Evolutionary conservation across 2,113 vertebrate genomes (phyloP).

Genomic region (Dasyornis broadbenti): DNA sequence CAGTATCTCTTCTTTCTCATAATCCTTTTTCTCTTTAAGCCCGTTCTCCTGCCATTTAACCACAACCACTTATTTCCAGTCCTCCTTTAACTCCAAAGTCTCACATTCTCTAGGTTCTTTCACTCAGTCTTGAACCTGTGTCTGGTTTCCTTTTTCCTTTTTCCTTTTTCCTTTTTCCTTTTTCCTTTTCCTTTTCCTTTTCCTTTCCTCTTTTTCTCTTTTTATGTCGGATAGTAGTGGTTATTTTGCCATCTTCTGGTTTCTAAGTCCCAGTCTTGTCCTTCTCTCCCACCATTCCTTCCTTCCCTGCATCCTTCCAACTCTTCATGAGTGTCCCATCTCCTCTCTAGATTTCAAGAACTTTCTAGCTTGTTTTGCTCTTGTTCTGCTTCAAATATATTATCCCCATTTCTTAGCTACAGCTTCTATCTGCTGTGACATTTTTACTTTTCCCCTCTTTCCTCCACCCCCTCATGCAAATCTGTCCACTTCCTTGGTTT

Average conservation of each 20-base stretch:
- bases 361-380: background rate
- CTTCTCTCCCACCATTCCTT: background rate
- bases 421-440: background rate
- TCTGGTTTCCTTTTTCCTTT: background rate
- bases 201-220: too few relatives aligned
- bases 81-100: background rate
- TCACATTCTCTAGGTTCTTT: background rate
- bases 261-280: background rate
- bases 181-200: background rate
- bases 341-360: background rate
- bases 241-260: background rate
- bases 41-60: background rate
- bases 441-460: slow-evolving; percentile 8
- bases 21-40: background rate
- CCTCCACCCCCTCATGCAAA: background rate
- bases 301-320: background rate
- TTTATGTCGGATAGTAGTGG: background rate
- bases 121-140: background rate
- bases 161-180: rapidly evolving
- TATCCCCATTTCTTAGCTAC: background rate
- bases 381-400: background rate
- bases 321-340: background rate
- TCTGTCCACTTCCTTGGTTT: background rate
- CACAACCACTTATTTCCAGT: background rate
- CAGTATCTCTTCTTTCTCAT: background rate